Conservation (phyloP, 2,888 invertebrate genomes). For the Tenthredo scrophulariae region DNA sequence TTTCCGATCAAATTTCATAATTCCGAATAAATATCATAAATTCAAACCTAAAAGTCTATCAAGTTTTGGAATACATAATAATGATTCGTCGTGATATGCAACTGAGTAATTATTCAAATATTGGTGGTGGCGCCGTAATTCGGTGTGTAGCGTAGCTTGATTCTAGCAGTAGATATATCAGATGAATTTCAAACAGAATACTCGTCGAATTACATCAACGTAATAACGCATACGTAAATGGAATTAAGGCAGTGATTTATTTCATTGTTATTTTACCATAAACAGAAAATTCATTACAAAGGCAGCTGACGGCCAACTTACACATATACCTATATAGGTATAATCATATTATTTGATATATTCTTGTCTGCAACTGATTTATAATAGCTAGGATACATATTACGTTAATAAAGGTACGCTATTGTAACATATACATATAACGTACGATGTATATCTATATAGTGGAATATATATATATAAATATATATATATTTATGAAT, state of each 20-base stretch:
- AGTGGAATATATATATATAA: neutral
- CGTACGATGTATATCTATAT: neutral
- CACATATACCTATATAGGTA: neutral
- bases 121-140: neutral
- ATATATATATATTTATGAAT: no score
- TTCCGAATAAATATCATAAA: no score
- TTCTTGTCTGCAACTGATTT: neutral
- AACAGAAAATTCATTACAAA: constrained; percentile 13
- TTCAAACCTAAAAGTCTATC: neutral
- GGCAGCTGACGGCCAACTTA: neutral
- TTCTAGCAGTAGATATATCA: neutral
- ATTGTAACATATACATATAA: neutral
- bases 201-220: neutral
- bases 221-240: neutral
- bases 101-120: neutral
- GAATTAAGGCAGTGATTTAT: constrained; percentile 31
- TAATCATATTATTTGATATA: neutral
- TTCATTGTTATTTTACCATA: constrained; percentile 13
- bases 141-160: neutral
- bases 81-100: neutral
- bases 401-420: neutral
- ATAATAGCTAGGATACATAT: neutral
- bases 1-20: neutral
- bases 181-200: neutral
- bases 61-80: neutral